Base-by-base conservation (phyloP, 92 coral and sea anemone species). In the Paramuricea clavata region DNA sequence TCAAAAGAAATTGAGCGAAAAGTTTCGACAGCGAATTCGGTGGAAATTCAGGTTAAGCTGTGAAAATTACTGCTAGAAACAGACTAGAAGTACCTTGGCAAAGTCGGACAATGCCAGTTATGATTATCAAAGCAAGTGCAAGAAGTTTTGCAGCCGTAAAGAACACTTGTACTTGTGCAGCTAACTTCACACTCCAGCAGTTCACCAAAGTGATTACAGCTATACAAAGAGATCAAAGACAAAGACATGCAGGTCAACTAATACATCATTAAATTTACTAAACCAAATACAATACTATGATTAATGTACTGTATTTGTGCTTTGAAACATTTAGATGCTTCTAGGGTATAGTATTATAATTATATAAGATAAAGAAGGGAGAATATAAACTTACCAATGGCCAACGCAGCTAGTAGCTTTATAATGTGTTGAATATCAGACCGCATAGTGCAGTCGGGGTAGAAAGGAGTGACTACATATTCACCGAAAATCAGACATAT, bases 381-480 rank as follows among this genome's bases (percentile, higher is more conserved):
- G 26, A 17, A 19, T 2, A 21, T 0, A n/a, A 44, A 59, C 98
- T 91, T 93, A 95, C 98, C 98, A 13, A 97, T 76, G 76, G 98
- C 95, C 3, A 92, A 85, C 2, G 98, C 99, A 71, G 99, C 99
- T 70, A 97, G 69, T 27, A 94, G 69, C 81, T 97, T 97, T 76
- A 98, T 89, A 11, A 97, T 98, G 1, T 91, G 74, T 59, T 89
- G 72, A 16, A 91, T 67, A 32, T 82, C 83, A 22, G 98, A 94
- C 76, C 99, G 93, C 57, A 86, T 90, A 8, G 95, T 94, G 74
- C 99, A 97, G 69, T 93, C 93, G 7, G 98, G 98, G 42, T 88
- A 95, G 83, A 95, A 95, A 2, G 98, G 98, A 59, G 95, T 95
- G n/a, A 95, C 83, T 49, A 95, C 94, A 85, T 95, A 95, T 72